Evolutionary conservation across 1,140 invertebrate genomes (phyloP).

Genomic region (Drosophila takahashii): DNA sequence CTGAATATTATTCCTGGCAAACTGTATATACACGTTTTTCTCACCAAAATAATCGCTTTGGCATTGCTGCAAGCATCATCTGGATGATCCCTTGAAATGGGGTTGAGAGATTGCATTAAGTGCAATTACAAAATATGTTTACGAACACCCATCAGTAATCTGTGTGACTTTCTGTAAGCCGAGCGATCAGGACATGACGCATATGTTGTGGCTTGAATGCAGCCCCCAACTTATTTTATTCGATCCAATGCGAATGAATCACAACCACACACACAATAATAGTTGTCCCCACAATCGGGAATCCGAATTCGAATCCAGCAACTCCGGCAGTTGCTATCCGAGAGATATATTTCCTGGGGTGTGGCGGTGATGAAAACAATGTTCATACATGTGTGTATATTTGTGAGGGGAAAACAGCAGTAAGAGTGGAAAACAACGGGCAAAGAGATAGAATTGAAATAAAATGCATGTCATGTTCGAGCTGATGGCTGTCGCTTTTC

Average conservation of each 20-base stretch:
- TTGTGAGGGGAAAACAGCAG: slow-evolving; percentile 13
- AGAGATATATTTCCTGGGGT: slow-evolving; percentile 67
- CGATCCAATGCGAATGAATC: slow-evolving; percentile 46
- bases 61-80: slow-evolving; percentile 31
- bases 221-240: neutral
- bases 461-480: slow-evolving; percentile 75
- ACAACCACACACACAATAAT: slow-evolving; percentile 12
- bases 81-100: slow-evolving; percentile 50
- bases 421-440: slow-evolving; percentile 23
- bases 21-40: neutral
- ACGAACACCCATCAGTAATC: slow-evolving; percentile 39
- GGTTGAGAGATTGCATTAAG: slow-evolving; percentile 69
- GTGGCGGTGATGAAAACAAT: slow-evolving; percentile 55
- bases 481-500: slow-evolving; percentile 73
- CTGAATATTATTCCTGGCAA: neutral
- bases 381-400: slow-evolving; percentile 7
- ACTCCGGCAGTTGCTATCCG: slow-evolving; percentile 51
- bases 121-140: slow-evolving; percentile 72
- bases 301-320: slow-evolving; percentile 38
- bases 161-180: slow-evolving; percentile 23
- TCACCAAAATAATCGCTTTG: neutral
- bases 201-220: slow-evolving; percentile 69
- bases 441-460: slow-evolving; percentile 48
- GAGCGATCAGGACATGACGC: slow-evolving; percentile 59
- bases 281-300: slow-evolving; percentile 36